phyloP scores from a whole-genome alignment of 1,140 invertebrate genomes.

The Pogonognathellus flavescens region DNA sequence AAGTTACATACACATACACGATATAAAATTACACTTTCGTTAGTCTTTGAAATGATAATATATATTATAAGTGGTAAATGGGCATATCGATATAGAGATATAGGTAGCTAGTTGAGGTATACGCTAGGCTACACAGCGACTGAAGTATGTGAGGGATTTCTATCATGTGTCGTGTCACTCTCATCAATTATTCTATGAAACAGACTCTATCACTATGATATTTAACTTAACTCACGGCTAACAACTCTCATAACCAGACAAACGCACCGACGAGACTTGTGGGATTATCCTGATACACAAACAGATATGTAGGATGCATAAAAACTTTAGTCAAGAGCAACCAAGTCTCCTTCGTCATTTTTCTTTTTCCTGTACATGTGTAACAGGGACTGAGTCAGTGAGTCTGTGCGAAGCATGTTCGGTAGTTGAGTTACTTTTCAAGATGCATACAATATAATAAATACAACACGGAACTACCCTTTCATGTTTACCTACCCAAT shows the following conservation, averaged over 20 bases:
- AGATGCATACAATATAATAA: neutral
- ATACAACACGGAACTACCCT: neutral
- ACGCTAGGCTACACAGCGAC: no score
- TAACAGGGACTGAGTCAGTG: no score
- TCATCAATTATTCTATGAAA: neutral
- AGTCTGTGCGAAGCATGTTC: no score
- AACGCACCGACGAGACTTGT: no score
- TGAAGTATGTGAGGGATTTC: neutral
- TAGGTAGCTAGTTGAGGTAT: no score
- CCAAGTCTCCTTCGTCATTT: no score
- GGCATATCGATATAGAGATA: no score
- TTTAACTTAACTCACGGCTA: constrained; percentile 2
- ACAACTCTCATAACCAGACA: neutral
- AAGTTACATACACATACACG: no score
- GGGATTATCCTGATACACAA: neutral
- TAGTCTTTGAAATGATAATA: no score
- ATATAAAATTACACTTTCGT: no score
- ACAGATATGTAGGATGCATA: neutral
- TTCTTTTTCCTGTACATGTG: no score
- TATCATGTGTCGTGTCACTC: neutral
- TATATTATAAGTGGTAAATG: no score
- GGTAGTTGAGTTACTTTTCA: neutral
- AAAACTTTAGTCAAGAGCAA: neutral
- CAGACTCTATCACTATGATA: neutral
- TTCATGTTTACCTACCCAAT: constrained; percentile 33